Conservation (phyloP, 2,113 vertebrate genomes). For the Fukomys damarensis region DNA sequence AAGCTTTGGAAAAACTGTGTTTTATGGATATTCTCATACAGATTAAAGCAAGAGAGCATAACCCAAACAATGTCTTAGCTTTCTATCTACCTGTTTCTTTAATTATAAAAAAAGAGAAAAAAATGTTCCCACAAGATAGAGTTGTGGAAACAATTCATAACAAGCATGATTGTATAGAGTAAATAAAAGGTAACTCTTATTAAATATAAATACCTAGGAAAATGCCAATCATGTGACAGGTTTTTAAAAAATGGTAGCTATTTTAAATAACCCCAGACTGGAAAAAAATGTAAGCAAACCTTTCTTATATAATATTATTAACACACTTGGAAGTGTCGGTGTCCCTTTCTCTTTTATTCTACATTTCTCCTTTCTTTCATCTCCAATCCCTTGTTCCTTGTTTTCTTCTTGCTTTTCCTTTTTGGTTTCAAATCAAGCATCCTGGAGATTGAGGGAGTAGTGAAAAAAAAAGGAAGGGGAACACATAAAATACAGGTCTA, state of each 20-base stretch:
- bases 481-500: not conserved
- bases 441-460: not conserved
- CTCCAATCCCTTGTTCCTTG: not conserved
- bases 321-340: not conserved
- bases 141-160: not conserved
- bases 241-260: not conserved
- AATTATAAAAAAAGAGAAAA: not conserved
- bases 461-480: not conserved
- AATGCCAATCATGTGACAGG: not conserved
- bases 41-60: not conserved
- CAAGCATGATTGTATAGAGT: not conserved
- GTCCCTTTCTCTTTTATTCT: not conserved
- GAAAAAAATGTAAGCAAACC: not conserved
- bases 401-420: constrained; percentile 18
- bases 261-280: not conserved
- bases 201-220: not conserved
- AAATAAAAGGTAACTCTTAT: not conserved
- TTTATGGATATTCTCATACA: not conserved
- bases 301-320: not conserved
- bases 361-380: not conserved
- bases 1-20: not conserved
- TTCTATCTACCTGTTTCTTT: not conserved
- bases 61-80: not conserved
- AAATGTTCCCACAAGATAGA: not conserved
- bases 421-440: constrained; percentile 45